Percentiles rank a stretch among this genome's conserved stretches.
These are phyloP conservation scores for Drosophila anceps DNA, from an alignment of 2,888 invertebrate species.

Conservation along the genomic window DNA sequence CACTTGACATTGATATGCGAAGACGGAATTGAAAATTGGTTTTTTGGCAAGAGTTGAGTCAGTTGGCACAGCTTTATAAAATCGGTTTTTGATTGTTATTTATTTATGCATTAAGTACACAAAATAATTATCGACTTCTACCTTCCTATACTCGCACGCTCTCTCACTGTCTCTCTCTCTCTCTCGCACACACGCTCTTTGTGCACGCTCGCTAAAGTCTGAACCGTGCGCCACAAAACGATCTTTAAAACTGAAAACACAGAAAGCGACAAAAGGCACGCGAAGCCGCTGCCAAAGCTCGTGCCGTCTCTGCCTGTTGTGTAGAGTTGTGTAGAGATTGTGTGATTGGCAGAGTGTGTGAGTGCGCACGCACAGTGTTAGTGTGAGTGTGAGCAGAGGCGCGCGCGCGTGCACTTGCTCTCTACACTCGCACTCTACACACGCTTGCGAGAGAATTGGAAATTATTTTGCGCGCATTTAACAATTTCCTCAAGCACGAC, in stretches of 20 bases:
- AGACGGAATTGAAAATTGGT: slow-evolving; percentile 33
- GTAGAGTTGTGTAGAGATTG: slow-evolving; percentile 22
- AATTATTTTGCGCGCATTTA: slow-evolving; percentile 72
- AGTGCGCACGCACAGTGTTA: not conserved
- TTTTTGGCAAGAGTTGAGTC: slow-evolving; percentile 27
- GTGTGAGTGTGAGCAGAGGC: not conserved
- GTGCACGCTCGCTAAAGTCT: not conserved
- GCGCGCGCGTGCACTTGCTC: slow-evolving; percentile 5
- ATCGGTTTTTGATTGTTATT: slow-evolving; percentile 12
- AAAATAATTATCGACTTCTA: slow-evolving; percentile 47
- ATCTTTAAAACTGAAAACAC: slow-evolving; percentile 76
- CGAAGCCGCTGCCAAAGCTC: slow-evolving; percentile 66
- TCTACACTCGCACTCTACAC: not conserved
- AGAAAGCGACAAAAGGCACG: slow-evolving; percentile 36
- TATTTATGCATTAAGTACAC: slow-evolving; percentile 69
- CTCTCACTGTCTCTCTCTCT: not conserved
- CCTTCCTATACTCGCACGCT: slow-evolving; percentile 6
- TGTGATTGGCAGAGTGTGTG: slow-evolving; percentile 5
- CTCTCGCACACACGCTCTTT: not conserved
- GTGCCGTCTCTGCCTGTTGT: slow-evolving; percentile 4
- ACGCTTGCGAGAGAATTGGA: slow-evolving; percentile 37
- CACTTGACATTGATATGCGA: slow-evolving; percentile 70
- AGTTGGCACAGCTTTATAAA: slow-evolving; percentile 41
- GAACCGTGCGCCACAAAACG: slow-evolving; percentile 58
- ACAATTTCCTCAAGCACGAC: slow-evolving; percentile 70